Percentiles rank a stretch among this genome's conserved stretches.
These are phyloP conservation scores for Leucosticte australis DNA, from an alignment of 2,113 vertebrate genomes.

Conservation along the genomic window DNA sequence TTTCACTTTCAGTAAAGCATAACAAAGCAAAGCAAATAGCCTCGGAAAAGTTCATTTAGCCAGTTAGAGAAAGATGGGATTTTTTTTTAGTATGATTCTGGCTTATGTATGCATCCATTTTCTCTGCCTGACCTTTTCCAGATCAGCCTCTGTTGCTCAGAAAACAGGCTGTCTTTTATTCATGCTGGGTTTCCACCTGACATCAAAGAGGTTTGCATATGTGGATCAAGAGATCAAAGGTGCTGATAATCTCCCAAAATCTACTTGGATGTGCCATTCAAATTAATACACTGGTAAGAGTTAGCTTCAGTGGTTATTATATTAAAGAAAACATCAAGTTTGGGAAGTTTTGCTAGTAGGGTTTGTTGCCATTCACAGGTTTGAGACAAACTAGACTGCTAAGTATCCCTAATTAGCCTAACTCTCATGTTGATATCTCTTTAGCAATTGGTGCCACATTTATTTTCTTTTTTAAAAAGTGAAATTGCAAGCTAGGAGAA, in stretches of 20 bases:
- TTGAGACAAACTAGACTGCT: background rate
- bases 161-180: background rate
- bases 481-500: background rate
- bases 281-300: background rate
- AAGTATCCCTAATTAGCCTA: background rate
- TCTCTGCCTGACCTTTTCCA: slow-evolving; percentile 37
- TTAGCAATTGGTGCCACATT: background rate
- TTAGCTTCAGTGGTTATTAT: fast-evolving
- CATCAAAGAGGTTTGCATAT: background rate
- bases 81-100: background rate
- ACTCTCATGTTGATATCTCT: background rate
- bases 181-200: background rate
- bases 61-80: background rate
- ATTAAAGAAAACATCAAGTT: background rate
- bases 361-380: background rate
- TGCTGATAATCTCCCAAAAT: background rate
- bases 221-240: background rate
- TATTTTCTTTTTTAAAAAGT: background rate
- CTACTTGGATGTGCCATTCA: background rate
- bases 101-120: background rate
- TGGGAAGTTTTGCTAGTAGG: background rate
- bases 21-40: slow-evolving; percentile 9
- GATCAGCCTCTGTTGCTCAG: background rate
- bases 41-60: background rate
- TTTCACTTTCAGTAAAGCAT: background rate